Evolutionary conservation across 2,888 invertebrate species (phyloP).

Genomic region (Diabrotica balteata): DNA sequence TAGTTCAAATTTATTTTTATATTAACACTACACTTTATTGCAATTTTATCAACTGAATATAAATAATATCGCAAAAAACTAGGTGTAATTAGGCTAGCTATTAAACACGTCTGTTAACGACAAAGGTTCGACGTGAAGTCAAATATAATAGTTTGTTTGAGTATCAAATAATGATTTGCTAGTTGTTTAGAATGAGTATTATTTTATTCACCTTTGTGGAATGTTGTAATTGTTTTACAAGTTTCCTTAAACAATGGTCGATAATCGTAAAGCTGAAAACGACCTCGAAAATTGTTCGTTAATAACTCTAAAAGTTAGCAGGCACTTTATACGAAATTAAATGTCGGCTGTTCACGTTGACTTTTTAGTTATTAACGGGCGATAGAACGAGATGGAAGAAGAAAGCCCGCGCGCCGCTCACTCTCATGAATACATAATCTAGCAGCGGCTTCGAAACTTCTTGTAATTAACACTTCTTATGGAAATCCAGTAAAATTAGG

Average conservation of each 20-base stretch:
- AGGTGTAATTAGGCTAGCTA: too few species aligned
- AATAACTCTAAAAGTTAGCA: conserved; percentile 31
- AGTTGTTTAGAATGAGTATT: too few species aligned
- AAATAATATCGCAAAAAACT: too few species aligned
- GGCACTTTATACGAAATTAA: conserved; percentile 35
- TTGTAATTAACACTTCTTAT: conserved; percentile 56
- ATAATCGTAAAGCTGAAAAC: conserved; percentile 15
- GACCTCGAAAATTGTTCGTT: conserved; percentile 20
- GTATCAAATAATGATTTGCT: too few species aligned
- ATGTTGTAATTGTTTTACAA: background rate
- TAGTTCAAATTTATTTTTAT: too few species aligned
- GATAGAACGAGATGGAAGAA: conserved; percentile 4
- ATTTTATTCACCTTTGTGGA: too few species aligned
- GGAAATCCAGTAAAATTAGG: conserved; percentile 55
- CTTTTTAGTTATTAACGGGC: conserved; percentile 38
- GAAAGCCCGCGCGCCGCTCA: conserved; percentile 14
- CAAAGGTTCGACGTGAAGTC: too few species aligned
- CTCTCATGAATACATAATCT: conserved; percentile 52
- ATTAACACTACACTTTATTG: too few species aligned
- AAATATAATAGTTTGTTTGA: too few species aligned
- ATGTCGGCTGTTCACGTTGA: conserved; percentile 34
- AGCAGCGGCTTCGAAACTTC: conserved; percentile 45
- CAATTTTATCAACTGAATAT: too few species aligned
- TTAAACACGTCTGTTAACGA: too few species aligned
- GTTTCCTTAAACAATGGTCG: conserved; percentile 13